Conservation (phyloP, 2,797 vertebrate species). For the Orientallactaga sibirica region DNA sequence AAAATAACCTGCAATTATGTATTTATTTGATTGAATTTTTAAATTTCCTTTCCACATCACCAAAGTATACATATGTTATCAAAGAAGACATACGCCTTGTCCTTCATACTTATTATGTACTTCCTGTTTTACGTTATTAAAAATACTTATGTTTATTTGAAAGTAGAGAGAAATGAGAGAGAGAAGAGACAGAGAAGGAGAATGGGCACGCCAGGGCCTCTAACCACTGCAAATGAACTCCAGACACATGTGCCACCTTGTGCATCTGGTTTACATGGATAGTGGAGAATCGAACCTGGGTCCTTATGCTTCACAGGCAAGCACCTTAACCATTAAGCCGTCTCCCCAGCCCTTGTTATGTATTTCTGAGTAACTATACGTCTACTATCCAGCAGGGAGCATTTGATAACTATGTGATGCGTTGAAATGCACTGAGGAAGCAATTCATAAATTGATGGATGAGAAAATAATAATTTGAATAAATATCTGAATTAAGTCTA, state of each 20-base stretch:
- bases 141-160: too few species aligned
- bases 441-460: background rate
- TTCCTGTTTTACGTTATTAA: background rate
- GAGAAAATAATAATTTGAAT: background rate
- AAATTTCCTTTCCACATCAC: background rate
- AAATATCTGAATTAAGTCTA: conserved; percentile 21
- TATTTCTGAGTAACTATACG: conserved; percentile 5
- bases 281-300: too few species aligned
- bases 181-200: too few species aligned
- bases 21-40: conserved; percentile 19
- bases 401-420: background rate
- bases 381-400: background rate
- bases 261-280: too few species aligned
- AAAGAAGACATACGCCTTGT: background rate
- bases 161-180: too few species aligned
- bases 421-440: background rate
- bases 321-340: too few species aligned
- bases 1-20: conserved; percentile 19
- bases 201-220: too few species aligned
- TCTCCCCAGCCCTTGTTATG: too few species aligned
- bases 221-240: too few species aligned
- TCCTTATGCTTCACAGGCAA: too few species aligned
- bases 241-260: too few species aligned
- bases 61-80: conserved; percentile 19
- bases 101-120: background rate